Percentiles rank a stretch among this genome's conserved stretches.
Conservation (phyloP, 1,140 invertebrate genomes). For the Pomacea maculata region DNA sequence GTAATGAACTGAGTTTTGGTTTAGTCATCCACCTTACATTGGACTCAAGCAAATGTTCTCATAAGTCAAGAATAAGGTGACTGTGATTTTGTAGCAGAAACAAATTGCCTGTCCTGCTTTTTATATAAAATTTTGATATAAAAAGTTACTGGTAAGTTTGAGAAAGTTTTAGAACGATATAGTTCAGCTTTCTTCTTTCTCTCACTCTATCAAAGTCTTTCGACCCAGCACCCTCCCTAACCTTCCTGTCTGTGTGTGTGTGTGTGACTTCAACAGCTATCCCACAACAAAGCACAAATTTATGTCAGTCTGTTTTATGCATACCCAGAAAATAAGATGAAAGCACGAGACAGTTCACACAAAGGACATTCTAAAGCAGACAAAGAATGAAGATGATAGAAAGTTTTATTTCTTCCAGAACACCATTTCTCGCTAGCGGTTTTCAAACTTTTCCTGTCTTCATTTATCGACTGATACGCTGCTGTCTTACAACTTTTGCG, state of each 20-base stretch:
- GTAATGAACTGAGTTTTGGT: too few species aligned
- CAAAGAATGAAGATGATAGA: constrained; percentile 1
- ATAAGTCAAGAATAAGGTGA: too few species aligned
- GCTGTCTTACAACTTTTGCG: not conserved
- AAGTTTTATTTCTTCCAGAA: not conserved
- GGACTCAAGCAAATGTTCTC: too few species aligned
- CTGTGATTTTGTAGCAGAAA: too few species aligned
- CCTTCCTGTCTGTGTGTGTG: not conserved
- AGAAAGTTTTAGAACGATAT: too few species aligned
- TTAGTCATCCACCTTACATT: too few species aligned
- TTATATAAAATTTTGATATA: too few species aligned
- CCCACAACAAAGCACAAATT: not conserved
- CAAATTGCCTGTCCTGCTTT: too few species aligned
- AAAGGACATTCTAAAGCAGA: not conserved
- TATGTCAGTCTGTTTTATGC: not conserved
- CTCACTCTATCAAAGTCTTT: not conserved
- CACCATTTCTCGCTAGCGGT: not conserved
- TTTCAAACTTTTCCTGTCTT: not conserved
- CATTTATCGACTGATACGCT: not conserved
- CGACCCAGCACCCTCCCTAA: not conserved
- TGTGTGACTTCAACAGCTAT: not conserved
- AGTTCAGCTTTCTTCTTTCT: not conserved
- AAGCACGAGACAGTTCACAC: not conserved
- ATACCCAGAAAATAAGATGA: not conserved
- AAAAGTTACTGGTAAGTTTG: too few species aligned